These are phyloP conservation scores for Nyctereutes procyonoides DNA, from an alignment of 2,113 vertebrate species.

Conservation along the genomic window DNA sequence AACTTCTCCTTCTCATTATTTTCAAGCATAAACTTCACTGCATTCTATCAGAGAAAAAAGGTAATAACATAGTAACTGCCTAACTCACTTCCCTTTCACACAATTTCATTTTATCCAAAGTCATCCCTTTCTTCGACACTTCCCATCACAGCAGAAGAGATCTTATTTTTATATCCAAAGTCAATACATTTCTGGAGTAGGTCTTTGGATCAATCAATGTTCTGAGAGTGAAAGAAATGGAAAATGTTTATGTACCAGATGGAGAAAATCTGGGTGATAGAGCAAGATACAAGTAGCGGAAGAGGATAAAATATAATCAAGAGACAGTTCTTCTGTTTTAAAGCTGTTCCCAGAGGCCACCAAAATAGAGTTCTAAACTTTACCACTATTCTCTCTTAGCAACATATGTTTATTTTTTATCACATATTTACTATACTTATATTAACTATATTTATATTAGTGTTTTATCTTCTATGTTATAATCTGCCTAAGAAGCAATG, in stretches of 20 bases:
- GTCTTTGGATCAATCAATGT: not conserved
- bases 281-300: not conserved
- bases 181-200: not conserved
- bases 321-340: not conserved
- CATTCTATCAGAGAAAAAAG: not conserved
- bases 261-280: not conserved
- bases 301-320: not conserved
- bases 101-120: slow-evolving; percentile 1
- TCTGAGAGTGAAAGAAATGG: not conserved
- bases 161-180: not conserved
- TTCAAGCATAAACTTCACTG: not conserved
- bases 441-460: not conserved
- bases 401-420: not conserved
- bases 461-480: not conserved
- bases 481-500: not conserved
- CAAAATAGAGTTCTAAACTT: not conserved
- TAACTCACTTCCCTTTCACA: not conserved
- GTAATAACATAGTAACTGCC: not conserved
- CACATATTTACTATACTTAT: not conserved
- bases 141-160: not conserved
- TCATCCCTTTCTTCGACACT: not conserved
- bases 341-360: not conserved
- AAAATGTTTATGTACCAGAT: not conserved
- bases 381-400: not conserved
- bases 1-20: not conserved